Evolutionary conservation across 1,140 invertebrate genomes (phyloP), one percentile per base, ranked within the genome.

Genomic region (Trinorchestia longiramus): DNA sequence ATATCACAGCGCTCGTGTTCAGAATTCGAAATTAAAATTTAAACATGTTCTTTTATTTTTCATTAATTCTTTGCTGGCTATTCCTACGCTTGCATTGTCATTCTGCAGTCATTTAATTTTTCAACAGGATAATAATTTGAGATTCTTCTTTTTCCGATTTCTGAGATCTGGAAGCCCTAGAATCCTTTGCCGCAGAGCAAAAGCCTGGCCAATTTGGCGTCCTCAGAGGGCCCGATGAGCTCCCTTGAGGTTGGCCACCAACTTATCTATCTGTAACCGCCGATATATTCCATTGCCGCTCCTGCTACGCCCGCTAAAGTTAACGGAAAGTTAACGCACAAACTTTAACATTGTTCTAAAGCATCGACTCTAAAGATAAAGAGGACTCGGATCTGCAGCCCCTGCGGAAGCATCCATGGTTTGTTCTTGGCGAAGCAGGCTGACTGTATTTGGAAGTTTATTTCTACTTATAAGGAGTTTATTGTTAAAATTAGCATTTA

Each of bases 261-360:
- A 94, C 92, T 94, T 94, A 94, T 94, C 92, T 94, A 94, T 94
- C 92, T 94, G 92, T 94, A 94, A 94, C 92, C 92, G 92, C 92
- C 92, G 92, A 94, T 94, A 94, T 94, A 94, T 94, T 94, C 92
- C 92, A 94, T 94, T 94, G 92, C 92, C 44, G 44, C 92, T 44
- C 43, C 92, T 94, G 92, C 92, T 94, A 94, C 92, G 92, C 43
- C 43, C 92, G 44, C 92, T 43, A 43, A 94, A 94, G 92, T 94
- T 94, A 94, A 94, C 43, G 43, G 43, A 47, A 94, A 94, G 92
- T 94, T 94, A 94, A 94, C 41, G 43, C 92, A 94, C 92, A 94
- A 94, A 94, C 92, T 94, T 94, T 45, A 45, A 94, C 92, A 94
- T 44, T 94, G 43, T 94, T 94, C 43, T 45, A 94, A 45, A 94